phyloP scores from a whole-genome alignment of 2,113 vertebrate species.

The Cyanoliseus patagonus region DNA sequence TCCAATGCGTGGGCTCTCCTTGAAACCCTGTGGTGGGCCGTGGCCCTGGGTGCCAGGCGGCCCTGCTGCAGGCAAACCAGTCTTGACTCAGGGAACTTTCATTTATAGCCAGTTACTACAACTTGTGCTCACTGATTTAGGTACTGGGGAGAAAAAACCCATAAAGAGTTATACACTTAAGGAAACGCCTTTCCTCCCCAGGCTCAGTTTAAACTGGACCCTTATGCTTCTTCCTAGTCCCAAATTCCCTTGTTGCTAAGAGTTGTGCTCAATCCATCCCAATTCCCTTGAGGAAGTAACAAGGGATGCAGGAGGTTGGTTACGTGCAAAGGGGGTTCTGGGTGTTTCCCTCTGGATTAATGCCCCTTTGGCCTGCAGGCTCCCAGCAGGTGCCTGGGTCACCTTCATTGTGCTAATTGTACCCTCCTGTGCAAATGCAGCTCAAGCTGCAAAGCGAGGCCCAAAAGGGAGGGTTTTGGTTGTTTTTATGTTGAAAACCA shows the following conservation, averaged over 20 bases:
- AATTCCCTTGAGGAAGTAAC: neutral
- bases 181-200: neutral
- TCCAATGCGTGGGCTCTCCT: accelerated
- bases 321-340: accelerated
- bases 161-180: neutral
- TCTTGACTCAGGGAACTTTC: neutral
- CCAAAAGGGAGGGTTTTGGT: neutral
- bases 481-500: accelerated
- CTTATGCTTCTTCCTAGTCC: neutral
- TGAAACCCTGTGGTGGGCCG: accelerated
- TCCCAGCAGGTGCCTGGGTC: neutral
- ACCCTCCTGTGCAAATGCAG: neutral
- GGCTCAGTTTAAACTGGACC: neutral
- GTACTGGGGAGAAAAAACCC: neutral
- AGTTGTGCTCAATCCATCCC: neutral
- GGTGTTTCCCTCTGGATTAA: neutral
- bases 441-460: accelerated
- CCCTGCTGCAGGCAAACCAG: neutral
- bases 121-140: neutral
- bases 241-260: neutral
- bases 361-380: neutral
- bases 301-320: accelerated
- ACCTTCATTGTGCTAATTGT: neutral
- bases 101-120: neutral
- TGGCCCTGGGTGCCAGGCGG: too few relatives aligned